Conservation (phyloP, 2,797 vertebrate species). For the Galago senegalensis region DNA sequence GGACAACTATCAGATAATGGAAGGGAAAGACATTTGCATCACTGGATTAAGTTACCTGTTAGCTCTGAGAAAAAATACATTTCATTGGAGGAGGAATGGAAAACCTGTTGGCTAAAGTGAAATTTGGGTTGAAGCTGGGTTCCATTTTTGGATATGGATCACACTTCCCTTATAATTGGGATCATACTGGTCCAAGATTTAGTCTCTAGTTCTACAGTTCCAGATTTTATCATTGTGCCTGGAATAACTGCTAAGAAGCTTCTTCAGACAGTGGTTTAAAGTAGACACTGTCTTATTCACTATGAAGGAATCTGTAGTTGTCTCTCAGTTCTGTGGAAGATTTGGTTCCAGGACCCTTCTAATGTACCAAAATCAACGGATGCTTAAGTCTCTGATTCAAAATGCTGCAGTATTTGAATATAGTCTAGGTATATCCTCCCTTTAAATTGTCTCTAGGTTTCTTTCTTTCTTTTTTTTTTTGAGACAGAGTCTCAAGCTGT, state of each 20-base stretch:
- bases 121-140: background rate
- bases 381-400: background rate
- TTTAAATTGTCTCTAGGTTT: background rate
- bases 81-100: conserved; percentile 55
- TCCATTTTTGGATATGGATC: background rate
- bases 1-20: background rate
- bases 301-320: background rate
- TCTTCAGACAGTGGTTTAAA: conserved; percentile 53
- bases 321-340: background rate
- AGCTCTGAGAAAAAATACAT: conserved; percentile 22
- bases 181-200: background rate
- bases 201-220: background rate
- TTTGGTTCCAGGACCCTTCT: background rate
- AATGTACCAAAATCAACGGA: background rate
- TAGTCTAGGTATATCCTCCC: background rate
- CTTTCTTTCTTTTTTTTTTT: background rate
- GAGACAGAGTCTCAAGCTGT: too few relatives aligned
- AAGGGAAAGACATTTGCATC: conserved; percentile 50
- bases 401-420: background rate
- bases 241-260: conserved; percentile 11
- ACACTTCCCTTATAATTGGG: background rate
- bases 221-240: conserved; percentile 20
- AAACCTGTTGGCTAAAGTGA: conserved; percentile 63
- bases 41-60: conserved; percentile 31
- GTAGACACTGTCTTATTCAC: background rate